Evolutionary conservation across 2,888 invertebrate genomes (phyloP).

Genomic region (Tenthredo mesomela): DNA sequence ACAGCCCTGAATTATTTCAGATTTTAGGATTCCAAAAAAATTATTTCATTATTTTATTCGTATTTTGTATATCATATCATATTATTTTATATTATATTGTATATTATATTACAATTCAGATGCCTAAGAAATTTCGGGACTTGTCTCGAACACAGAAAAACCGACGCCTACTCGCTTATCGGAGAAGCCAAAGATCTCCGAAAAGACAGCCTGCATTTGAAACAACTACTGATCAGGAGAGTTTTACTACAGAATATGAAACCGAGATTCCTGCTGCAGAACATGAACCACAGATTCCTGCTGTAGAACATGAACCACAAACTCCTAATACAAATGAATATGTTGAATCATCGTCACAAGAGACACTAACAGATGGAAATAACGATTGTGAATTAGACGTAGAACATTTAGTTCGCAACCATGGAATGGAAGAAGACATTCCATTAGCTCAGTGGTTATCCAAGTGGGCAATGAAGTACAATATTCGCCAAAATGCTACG

Average conservation of each 20-base stretch:
- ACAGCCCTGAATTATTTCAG: too few species aligned
- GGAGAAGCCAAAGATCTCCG: not conserved
- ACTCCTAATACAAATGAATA: slow-evolving; percentile 1
- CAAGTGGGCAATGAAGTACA: not conserved
- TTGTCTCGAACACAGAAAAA: slow-evolving; percentile 2
- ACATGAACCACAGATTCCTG: too few species aligned
- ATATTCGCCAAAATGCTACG: not conserved
- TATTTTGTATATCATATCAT: too few species aligned
- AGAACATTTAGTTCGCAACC: not conserved
- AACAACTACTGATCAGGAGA: not conserved
- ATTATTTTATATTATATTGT: too few species aligned
- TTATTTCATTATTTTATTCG: too few species aligned
- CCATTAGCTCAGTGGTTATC: not conserved
- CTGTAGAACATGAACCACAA: not conserved
- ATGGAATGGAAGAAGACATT: slow-evolving; percentile 1
- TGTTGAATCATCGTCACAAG: not conserved
- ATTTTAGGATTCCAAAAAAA: too few species aligned
- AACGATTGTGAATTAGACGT: not conserved
- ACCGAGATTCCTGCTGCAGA: too few species aligned
- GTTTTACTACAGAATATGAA: not conserved
- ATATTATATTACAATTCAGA: not conserved
- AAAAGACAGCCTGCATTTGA: not conserved
- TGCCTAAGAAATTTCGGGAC: not conserved
- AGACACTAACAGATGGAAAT: not conserved
- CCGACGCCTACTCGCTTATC: slow-evolving; percentile 1